Conservation (phyloP, 2,888 invertebrate species). For the Pseudococcus jackbeardsleyi region DNA sequence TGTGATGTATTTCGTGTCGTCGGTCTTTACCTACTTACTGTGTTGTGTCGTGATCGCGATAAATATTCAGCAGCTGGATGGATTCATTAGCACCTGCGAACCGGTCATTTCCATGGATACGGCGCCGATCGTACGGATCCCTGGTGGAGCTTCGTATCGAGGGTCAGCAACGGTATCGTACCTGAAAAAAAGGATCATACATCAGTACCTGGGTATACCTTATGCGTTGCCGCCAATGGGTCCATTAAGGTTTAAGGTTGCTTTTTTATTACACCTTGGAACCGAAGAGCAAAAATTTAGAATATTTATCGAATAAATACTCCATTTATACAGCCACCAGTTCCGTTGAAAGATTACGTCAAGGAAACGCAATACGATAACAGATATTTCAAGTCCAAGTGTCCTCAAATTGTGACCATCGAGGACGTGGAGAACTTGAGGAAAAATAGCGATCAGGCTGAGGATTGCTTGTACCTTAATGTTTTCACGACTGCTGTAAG, state of each 20-base stretch:
- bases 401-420: constrained; percentile 67
- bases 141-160: constrained; percentile 67
- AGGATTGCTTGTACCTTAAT: constrained; percentile 71
- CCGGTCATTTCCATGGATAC: constrained; percentile 25
- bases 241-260: constrained; percentile 68
- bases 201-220: constrained; percentile 68
- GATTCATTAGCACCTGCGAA: constrained; percentile 40
- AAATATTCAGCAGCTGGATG: neutral
- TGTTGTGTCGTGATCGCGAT: constrained; percentile 4
- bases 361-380: constrained; percentile 65
- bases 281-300: too few relatives aligned
- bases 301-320: neutral
- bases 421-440: constrained; percentile 66
- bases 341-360: neutral
- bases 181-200: constrained; percentile 68
- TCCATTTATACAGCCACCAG: constrained; percentile 42
- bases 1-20: constrained; percentile 15
- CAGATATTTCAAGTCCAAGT: constrained; percentile 67
- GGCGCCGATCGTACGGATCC: constrained; percentile 66
- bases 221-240: constrained; percentile 68
- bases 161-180: constrained; percentile 67
- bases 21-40: neutral
- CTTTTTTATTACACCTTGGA: neutral
- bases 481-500: constrained; percentile 70
- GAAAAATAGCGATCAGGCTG: constrained; percentile 67